phyloP scores from a whole-genome alignment of 2,797 vertebrate genomes.

The Phalloptychus januarius region DNA sequence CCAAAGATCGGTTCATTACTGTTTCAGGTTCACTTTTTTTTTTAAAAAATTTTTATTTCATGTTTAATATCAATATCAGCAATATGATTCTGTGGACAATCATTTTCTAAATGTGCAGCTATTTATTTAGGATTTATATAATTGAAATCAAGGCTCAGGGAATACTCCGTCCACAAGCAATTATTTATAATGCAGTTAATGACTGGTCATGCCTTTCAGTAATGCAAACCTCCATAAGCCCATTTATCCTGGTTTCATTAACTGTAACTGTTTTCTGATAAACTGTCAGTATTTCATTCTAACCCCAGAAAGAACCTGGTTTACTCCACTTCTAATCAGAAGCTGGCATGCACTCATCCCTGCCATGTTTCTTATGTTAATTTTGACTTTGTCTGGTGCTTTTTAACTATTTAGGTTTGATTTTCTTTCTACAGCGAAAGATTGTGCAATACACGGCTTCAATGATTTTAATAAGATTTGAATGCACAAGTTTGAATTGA shows the following conservation, averaged over 20 bases:
- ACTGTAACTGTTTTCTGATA: conserved; percentile 28
- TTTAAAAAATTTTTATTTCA: too few relatives aligned
- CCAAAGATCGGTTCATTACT: conserved; percentile 21
- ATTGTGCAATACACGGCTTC: background rate
- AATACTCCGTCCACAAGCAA: conserved; percentile 5
- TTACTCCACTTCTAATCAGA: background rate
- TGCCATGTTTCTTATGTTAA: background rate
- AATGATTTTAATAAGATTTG: background rate
- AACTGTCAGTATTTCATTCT: conserved; percentile 11
- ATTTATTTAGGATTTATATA: conserved; percentile 19
- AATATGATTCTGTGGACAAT: background rate
- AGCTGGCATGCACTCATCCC: background rate
- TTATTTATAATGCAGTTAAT: conserved; percentile 30
- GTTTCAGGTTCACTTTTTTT: conserved; percentile 17
- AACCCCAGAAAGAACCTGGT: conserved; percentile 12
- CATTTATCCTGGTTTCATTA: conserved; percentile 17
- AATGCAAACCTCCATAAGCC: conserved; percentile 2
- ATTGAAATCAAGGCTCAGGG: conserved; percentile 20
- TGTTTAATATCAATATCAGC: conserved; percentile 18
- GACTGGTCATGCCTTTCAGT: conserved; percentile 26
- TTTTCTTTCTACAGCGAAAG: background rate
- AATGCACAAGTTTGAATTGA: background rate
- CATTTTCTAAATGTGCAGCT: background rate
- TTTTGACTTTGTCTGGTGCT: too few relatives aligned
- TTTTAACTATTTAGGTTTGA: background rate